Conservation (phyloP, 2,888 invertebrate species). For the Plagodis pulveraria region DNA sequence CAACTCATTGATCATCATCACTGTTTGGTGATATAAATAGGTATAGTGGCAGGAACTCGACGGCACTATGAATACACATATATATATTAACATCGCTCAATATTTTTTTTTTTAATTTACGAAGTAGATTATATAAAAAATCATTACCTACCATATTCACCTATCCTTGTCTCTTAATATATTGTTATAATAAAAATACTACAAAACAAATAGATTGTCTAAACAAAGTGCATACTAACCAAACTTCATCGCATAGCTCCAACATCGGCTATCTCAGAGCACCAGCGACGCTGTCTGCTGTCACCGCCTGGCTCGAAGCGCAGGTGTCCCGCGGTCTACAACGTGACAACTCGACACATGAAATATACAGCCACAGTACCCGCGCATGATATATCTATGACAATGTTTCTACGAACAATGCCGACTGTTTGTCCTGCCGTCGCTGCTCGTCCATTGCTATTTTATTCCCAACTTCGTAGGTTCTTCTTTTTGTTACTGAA, state of each 20-base stretch:
- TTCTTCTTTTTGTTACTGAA: constrained; percentile 35
- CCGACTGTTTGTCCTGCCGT: constrained; percentile 41
- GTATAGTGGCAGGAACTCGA: no score
- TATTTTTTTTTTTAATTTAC: no score
- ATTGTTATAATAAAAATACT: no score
- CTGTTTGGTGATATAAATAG: no score
- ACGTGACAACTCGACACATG: constrained; percentile 52
- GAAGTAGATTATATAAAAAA: no score
- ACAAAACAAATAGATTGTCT: no score
- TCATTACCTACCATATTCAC: no score
- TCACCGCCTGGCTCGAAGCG: constrained; percentile 45
- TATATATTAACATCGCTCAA: no score
- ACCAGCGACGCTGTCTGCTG: constrained; percentile 24
- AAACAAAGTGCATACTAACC: not conserved
- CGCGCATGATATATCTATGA: constrained; percentile 67
- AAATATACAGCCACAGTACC: constrained; percentile 66
- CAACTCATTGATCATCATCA: no score
- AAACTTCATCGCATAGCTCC: not conserved
- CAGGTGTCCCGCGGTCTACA: constrained; percentile 56
- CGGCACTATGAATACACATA: no score
- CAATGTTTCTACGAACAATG: constrained; percentile 57
- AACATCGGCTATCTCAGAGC: constrained; percentile 10
- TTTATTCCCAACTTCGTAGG: constrained; percentile 44
- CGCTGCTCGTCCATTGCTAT: constrained; percentile 28
- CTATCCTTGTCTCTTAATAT: no score